phyloP scores from a whole-genome alignment of 2,888 invertebrate genomes.

The Panzeria rudis region DNA sequence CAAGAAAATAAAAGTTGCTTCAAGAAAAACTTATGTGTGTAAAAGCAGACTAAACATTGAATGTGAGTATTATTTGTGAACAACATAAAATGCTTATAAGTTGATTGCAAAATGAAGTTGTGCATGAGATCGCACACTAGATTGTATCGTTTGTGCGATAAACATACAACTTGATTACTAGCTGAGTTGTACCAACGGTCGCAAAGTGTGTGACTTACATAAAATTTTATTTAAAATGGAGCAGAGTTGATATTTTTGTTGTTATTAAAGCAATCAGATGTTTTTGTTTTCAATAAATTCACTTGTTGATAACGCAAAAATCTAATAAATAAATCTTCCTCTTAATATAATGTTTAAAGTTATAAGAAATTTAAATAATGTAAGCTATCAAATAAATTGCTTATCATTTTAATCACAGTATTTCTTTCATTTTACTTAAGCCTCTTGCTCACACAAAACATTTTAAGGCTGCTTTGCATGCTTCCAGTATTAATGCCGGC shows the following conservation, averaged over 20 bases:
- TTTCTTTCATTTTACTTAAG: neutral
- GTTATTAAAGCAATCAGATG: slow-evolving; percentile 31
- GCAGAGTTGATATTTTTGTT: slow-evolving; percentile 21
- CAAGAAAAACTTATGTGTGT: too few relatives aligned
- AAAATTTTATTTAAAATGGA: neutral
- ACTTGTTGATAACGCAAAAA: neutral
- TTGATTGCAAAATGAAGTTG: too few relatives aligned
- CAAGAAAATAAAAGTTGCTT: too few relatives aligned
- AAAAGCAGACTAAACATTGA: too few relatives aligned
- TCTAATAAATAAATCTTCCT: slow-evolving; percentile 2
- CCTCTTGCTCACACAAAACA: neutral
- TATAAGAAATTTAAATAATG: slow-evolving; percentile 38
- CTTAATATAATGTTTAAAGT: slow-evolving; percentile 30
- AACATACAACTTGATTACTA: too few relatives aligned
- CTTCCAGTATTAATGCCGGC: slow-evolving; percentile 7
- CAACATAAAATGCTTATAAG: too few relatives aligned
- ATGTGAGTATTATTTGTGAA: too few relatives aligned
- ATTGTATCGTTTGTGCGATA: too few relatives aligned
- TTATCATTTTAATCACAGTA: neutral
- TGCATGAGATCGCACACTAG: too few relatives aligned
- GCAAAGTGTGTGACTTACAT: too few relatives aligned
- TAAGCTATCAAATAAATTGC: neutral
- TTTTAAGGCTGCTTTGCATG: slow-evolving; percentile 16
- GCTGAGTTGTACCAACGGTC: too few relatives aligned
- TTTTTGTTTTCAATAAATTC: slow-evolving; percentile 7